These are phyloP conservation scores for Protophormia terraenovae DNA, from an alignment of 2,888 invertebrate species.

Conservation along the genomic window DNA sequence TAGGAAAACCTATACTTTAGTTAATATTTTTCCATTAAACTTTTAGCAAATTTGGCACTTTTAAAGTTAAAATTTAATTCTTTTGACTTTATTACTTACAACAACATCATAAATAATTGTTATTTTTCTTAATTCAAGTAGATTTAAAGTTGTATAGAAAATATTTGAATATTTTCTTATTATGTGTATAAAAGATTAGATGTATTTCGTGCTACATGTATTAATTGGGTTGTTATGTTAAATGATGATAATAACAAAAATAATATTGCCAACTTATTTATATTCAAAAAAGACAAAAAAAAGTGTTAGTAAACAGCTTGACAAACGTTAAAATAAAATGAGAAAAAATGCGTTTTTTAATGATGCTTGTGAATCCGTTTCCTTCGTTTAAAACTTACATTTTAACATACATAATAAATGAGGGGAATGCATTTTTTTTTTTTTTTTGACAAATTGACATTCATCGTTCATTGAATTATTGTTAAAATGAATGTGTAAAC, in stretches of 20 bases:
- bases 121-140: not conserved
- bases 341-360: slow-evolving; percentile 32
- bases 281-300: not conserved
- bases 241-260: not conserved
- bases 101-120: not conserved
- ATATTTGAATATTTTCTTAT: not conserved
- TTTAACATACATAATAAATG: slow-evolving; percentile 41
- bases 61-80: too few relatives aligned
- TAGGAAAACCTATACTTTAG: too few relatives aligned
- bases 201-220: not conserved
- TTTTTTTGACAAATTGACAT: too few relatives aligned
- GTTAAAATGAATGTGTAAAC: not conserved
- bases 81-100: not conserved
- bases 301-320: slow-evolving; percentile 21
- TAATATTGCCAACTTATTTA: slow-evolving; percentile 20
- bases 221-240: not conserved
- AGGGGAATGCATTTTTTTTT: slow-evolving; percentile 43
- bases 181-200: too few relatives aligned
- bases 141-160: not conserved
- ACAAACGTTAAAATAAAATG: not conserved
- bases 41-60: too few relatives aligned
- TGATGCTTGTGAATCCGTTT: slow-evolving; percentile 3
- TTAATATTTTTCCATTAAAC: too few relatives aligned
- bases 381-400: slow-evolving; percentile 34
- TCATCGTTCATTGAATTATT: not conserved